Conservation (phyloP, 2,888 invertebrate species). For the Anthrax anthrax region DNA sequence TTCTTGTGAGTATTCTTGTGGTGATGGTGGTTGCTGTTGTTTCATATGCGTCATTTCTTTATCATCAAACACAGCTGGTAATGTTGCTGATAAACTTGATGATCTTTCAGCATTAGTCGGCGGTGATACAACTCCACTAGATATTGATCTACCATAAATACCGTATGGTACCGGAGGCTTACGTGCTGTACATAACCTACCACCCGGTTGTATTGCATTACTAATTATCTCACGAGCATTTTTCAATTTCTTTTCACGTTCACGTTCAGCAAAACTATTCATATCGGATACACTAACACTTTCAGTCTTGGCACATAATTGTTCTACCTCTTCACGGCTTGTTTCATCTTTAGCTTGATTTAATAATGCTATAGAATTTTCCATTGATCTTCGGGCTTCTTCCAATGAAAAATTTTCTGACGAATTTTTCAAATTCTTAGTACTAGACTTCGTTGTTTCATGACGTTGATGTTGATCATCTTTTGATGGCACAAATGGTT, state of each 20-base stretch:
- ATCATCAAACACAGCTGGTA: neutral
- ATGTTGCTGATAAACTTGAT: neutral
- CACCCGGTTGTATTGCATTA: constrained; percentile 44
- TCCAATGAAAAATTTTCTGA: constrained; percentile 39
- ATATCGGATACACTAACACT: constrained; percentile 26
- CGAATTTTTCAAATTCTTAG: constrained; percentile 39
- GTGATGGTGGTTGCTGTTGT: neutral
- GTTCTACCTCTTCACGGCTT: constrained; percentile 29
- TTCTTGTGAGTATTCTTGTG: neutral
- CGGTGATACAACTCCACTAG: constrained; percentile 36
- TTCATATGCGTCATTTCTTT: neutral
- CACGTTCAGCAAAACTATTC: constrained; percentile 27
- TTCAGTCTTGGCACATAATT: constrained; percentile 32
- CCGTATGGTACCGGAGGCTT: constrained; percentile 57
- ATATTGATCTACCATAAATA: constrained; percentile 39
- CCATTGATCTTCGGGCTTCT: constrained; percentile 41
- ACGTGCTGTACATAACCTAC: constrained; percentile 24
- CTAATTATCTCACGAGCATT: constrained; percentile 60
- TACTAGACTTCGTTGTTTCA: constrained; percentile 9
- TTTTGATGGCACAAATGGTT: constrained; percentile 11
- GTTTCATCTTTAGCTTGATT: constrained; percentile 37
- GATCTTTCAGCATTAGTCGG: constrained; percentile 13
- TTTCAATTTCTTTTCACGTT: constrained; percentile 43
- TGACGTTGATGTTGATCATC: neutral
- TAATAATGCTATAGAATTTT: constrained; percentile 48